Base-by-base conservation (phyloP, 2,113 vertebrate genomes). In the Platysteira castanea region DNA sequence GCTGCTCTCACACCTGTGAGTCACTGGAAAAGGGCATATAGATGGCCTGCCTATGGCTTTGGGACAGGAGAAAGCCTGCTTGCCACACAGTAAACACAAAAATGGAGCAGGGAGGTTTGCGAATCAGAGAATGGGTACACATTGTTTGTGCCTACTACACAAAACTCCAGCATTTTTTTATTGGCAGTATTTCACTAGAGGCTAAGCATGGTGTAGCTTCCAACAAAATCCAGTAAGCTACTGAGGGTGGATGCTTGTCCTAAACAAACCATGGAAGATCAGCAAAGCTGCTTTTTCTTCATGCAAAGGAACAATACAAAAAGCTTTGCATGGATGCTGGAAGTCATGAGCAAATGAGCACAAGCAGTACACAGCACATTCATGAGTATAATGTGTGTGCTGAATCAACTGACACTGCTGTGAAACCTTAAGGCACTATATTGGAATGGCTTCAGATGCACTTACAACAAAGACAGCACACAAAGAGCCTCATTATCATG, bases 331-430 rank as follows among this genome's bases (percentile, higher is more conserved):
- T 30, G 57, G 65, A 79, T 75, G 21, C 80, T 89, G 46, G 64
- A 90, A 83, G 47, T 30, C 30, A 91, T 14, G 4, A 79, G 28
- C 28, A 61, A 68, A 68, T n/a, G 31, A 79, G 26, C 31, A 71
- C 30, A 61, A 54, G 47, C 39, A 49, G 39, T 59, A 71, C 39
- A 33, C 22, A 84, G 50, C 28, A 63, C 12, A 57, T 15, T 49
- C 1, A 0, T 8, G 27, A 69, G n/a, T 44, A 47, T 35, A 68
- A 69, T 1, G 3, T 19, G 4, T 21, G n/a, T 46, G 46, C 26
- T 53, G 9, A 75, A 60, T 60, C 84, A 85, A 60, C 63, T 69
- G 53, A 54, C n/a, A 19, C 18, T 41, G 24, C 42, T 68, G 19
- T 9, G 50, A 94, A 91, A 84, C 59, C 42, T 71, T 65, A 74